phyloP scores from a whole-genome alignment of 2,797 vertebrate species.

The Carduelis carduelis region DNA sequence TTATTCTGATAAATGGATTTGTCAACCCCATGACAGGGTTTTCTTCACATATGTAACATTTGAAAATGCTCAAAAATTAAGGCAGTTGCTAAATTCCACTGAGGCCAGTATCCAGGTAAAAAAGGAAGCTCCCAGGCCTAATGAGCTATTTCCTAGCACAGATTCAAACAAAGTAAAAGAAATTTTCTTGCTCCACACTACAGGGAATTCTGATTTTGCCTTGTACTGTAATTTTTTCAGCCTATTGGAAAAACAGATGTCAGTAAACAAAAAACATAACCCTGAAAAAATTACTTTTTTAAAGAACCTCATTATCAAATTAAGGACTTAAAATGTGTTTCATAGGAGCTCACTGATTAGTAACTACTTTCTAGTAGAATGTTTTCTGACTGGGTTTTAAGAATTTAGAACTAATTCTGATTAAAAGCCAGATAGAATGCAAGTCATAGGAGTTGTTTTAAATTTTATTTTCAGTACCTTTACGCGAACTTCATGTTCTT shows the following conservation, averaged over 20 bases:
- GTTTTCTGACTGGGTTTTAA: not conserved
- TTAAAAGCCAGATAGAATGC: not conserved
- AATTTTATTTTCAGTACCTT: constrained; percentile 77
- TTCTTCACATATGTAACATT: not conserved
- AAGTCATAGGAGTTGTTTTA: not conserved
- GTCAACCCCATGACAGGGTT: not conserved
- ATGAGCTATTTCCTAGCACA: not conserved
- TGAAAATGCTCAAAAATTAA: not conserved
- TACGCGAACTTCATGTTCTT: constrained; percentile 85
- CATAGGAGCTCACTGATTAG: not conserved
- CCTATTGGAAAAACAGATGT: not conserved
- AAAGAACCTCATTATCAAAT: not conserved
- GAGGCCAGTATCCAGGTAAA: not conserved
- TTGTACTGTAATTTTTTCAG: not conserved
- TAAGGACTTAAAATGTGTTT: not conserved
- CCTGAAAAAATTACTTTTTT: not conserved
- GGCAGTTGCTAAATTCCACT: not conserved
- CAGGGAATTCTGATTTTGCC: not conserved
- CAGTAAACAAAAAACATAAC: not conserved
- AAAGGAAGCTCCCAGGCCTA: not conserved
- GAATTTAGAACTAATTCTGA: not conserved
- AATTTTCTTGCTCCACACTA: not conserved
- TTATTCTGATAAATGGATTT: not conserved
- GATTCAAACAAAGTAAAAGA: not conserved
- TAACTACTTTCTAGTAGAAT: not conserved